Conservation (phyloP, 2,113 vertebrate genomes). For the Rostratula benghalensis region DNA sequence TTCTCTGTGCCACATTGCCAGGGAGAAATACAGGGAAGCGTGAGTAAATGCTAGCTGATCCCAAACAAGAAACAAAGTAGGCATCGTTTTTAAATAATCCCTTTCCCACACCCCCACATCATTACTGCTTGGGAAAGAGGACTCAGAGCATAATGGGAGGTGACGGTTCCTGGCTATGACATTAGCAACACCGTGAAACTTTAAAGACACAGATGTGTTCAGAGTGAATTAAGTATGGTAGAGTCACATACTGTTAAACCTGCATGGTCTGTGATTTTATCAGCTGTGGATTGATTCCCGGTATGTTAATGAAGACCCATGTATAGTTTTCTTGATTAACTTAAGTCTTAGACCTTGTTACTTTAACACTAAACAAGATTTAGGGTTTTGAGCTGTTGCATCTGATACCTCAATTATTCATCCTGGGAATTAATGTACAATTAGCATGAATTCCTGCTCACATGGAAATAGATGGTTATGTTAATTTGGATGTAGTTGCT, state of each 20-base stretch:
- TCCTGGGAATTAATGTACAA: slow-evolving; percentile 75
- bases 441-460: slow-evolving; percentile 68
- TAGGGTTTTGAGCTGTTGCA: slow-evolving; percentile 62
- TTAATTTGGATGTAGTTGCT: slow-evolving; percentile 59
- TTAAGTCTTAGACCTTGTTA: slow-evolving; percentile 63
- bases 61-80: neutral
- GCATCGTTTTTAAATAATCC: neutral
- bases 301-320: slow-evolving; percentile 71
- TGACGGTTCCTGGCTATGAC: neutral
- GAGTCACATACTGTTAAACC: slow-evolving; percentile 50
- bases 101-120: neutral
- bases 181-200: neutral
- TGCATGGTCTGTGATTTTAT: slow-evolving; percentile 63
- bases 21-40: neutral
- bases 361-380: slow-evolving; percentile 70
- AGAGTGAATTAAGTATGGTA: slow-evolving; percentile 31
- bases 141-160: neutral
- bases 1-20: neutral
- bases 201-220: slow-evolving; percentile 50
- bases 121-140: neutral
- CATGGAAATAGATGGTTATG: slow-evolving; percentile 69
- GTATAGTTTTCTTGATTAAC: slow-evolving; percentile 73
- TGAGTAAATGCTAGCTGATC: neutral
- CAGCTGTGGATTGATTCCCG: slow-evolving; percentile 58
- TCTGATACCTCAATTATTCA: slow-evolving; percentile 76